Evolutionary conservation across 2,113 vertebrate species (phyloP), one percentile per base, ranked within the genome.

Genomic region (Corydoras maculifer): DNA sequence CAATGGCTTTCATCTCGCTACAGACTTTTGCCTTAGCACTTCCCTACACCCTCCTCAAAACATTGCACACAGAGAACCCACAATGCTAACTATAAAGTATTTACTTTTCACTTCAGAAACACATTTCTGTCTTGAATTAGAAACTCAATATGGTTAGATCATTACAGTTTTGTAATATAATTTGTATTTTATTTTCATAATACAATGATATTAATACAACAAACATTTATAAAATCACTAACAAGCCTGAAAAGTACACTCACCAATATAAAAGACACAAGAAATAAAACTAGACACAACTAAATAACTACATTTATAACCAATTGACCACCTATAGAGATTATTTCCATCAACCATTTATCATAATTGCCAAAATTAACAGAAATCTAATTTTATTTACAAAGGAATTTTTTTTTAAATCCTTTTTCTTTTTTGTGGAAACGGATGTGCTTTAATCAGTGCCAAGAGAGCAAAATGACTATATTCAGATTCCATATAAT

Each of bases 61-160:
- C 54, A 49, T 68, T 10, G 61, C 49, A 55, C n/a, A 80, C 79
- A 83, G 78, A 84, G 83, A 86, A 79, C 84, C 86, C 84, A 85
- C 84, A 86, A 86, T 79, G 60, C 77, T 29, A 71, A 68, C 72
- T 55, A 11, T 62, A 70, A 61, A 63, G 63, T 62, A 57, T 58
- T 78, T 54, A 77, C 72, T 60, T 80, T 69, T 70, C 65, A 67
- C 11, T 43, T 29, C 8, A 54, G 72, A n/a, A 50, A 13, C 65
- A 51, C 49, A 65, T 58, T 9, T 61, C n/a, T 15, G 48, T 43
- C 70, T 51, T 77, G 48, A 54, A 62, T 50, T 58, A 61, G 12
- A 55, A 73, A 10, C 50, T 14, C 13, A 10, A 30, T 13, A 4
- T 25, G 32, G 31, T 35, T 5, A 68, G 0, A 57, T 67, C 10